phyloP scores from a whole-genome alignment of 2,888 invertebrate genomes.

The Psylliodes chrysocephalus region DNA sequence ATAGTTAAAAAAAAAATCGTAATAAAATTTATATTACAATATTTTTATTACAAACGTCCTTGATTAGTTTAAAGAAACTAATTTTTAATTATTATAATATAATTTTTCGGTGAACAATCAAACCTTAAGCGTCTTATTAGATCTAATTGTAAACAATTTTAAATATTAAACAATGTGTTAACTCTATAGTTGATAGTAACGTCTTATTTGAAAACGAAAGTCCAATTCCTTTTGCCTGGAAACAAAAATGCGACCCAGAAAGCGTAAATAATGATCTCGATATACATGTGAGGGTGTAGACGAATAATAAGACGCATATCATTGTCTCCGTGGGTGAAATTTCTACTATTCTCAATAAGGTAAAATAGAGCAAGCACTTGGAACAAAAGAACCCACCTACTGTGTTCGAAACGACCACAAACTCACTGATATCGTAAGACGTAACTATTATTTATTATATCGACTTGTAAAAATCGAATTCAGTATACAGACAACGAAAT shows the following conservation, averaged over 20 bases:
- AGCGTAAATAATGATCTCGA: slow-evolving; percentile 27
- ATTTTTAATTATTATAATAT: too few species aligned
- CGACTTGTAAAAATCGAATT: neutral
- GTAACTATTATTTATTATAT: slow-evolving; percentile 4
- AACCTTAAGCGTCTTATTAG: too few species aligned
- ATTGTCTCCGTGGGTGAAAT: slow-evolving; percentile 41
- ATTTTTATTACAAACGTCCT: too few species aligned
- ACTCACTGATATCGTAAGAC: slow-evolving; percentile 8
- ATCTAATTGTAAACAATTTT: too few species aligned
- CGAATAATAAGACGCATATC: slow-evolving; percentile 33
- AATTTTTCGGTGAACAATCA: too few species aligned
- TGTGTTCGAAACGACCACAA: slow-evolving; percentile 35
- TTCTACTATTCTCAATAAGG: slow-evolving; percentile 42
- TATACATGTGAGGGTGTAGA: slow-evolving; percentile 38
- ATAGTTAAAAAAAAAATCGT: too few species aligned
- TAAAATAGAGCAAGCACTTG: slow-evolving; percentile 42
- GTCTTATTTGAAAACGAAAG: too few species aligned
- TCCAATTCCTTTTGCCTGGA: neutral
- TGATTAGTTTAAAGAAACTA: too few species aligned
- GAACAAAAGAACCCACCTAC: slow-evolving; percentile 43
- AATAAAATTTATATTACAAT: too few species aligned
- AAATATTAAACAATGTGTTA: too few species aligned
- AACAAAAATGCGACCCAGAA: slow-evolving; percentile 13
- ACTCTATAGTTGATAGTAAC: too few species aligned
- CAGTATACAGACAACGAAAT: too few species aligned